These are phyloP conservation scores for Argopecten irradians DNA, from an alignment of 1,140 invertebrate genomes.

Conservation along the genomic window DNA sequence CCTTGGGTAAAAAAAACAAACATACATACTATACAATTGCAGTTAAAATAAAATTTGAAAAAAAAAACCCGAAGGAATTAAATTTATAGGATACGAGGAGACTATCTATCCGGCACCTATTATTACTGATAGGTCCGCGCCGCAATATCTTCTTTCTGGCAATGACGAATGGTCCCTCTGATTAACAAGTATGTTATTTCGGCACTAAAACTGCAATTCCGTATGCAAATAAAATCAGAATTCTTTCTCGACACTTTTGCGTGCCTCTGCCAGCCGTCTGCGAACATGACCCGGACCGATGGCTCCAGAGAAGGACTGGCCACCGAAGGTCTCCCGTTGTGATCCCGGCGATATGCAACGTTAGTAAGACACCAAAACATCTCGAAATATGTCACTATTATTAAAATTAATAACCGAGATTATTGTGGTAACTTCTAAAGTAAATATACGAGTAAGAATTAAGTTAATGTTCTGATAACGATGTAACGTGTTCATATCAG, in stretches of 20 bases:
- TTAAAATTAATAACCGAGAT: neutral
- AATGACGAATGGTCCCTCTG: conserved; percentile 7
- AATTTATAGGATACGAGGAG: no score
- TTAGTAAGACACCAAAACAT: neutral
- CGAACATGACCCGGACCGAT: neutral
- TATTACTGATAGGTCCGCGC: neutral
- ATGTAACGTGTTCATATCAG: neutral
- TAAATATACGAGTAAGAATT: neutral
- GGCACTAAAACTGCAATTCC: conserved; percentile 7
- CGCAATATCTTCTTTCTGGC: neutral
- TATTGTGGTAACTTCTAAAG: neutral
- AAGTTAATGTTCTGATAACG: neutral
- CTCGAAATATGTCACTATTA: neutral
- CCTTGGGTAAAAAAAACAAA: no score
- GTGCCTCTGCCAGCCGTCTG: neutral
- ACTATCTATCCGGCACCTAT: neutral
- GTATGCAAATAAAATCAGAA: conserved; percentile 17
- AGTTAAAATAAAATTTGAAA: neutral
- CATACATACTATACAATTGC: neutral
- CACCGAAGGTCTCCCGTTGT: neutral
- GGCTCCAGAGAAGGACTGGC: neutral
- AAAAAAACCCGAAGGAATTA: neutral
- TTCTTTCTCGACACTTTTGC: neutral
- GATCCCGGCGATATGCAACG: neutral
- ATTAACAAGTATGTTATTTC: neutral